These are phyloP conservation scores for Hirtodrosophila trivittata DNA, from an alignment of 2,888 invertebrate genomes.

Conservation along the genomic window DNA sequence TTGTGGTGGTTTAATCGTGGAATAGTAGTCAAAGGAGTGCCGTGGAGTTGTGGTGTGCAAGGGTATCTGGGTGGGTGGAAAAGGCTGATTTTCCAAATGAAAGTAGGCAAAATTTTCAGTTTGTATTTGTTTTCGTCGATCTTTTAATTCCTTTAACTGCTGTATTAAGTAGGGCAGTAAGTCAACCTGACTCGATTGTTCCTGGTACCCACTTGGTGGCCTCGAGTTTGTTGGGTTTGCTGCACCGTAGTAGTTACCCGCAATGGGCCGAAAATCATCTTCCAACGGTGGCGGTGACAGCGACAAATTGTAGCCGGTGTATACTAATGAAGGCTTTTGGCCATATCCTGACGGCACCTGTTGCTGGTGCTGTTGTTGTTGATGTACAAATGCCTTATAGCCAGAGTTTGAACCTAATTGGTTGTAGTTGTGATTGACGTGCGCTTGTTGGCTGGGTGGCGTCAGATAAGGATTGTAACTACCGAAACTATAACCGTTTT, in stretches of 20 bases:
- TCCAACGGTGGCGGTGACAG: conserved; percentile 72
- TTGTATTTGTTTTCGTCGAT: conserved; percentile 78
- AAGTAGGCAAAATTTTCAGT: conserved; percentile 83
- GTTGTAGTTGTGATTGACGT: conserved; percentile 62
- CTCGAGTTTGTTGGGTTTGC: conserved; percentile 49
- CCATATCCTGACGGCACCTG: conserved; percentile 3
- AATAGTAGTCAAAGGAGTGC: conserved; percentile 47
- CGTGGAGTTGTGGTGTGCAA: conserved; percentile 31
- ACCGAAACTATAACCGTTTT: conserved; percentile 72
- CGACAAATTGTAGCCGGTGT: conserved; percentile 76
- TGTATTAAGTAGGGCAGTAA: conserved; percentile 80
- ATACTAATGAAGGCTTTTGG: conserved; percentile 66
- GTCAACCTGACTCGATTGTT: conserved; percentile 56
- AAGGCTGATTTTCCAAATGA: conserved; percentile 81
- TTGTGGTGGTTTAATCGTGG: conserved; percentile 45
- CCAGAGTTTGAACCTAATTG: conserved; percentile 57
- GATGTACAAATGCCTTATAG: conserved; percentile 56
- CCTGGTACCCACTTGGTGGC: conserved; percentile 43
- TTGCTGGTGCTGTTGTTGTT: conserved; percentile 30
- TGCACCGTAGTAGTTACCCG: conserved; percentile 68
- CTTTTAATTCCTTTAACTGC: conserved; percentile 80
- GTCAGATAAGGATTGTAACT: conserved; percentile 80
- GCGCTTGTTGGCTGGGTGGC: conserved; percentile 68
- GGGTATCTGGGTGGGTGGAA: conserved; percentile 13
- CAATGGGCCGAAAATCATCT: conserved; percentile 75